Evolutionary conservation across 2,888 invertebrate genomes (phyloP).

Genomic region (Cataglyphis albicans): DNA sequence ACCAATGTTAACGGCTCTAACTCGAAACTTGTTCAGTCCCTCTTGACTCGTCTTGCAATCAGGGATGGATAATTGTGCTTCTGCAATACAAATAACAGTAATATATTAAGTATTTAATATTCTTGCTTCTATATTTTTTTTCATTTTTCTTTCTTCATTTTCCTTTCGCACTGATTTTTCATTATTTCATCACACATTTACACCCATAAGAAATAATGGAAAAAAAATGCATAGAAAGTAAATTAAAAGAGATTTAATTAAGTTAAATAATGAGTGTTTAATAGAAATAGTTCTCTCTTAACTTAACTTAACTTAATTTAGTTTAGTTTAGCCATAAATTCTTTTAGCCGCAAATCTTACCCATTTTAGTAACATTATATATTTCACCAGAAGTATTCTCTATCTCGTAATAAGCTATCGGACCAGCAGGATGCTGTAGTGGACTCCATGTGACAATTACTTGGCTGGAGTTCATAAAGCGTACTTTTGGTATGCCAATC

Average conservation of each 20-base stretch:
- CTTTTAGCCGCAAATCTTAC: slow-evolving; percentile 64
- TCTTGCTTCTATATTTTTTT: not conserved
- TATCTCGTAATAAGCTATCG: slow-evolving; percentile 74
- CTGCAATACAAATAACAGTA: slow-evolving; percentile 66
- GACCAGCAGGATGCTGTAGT: slow-evolving; percentile 86
- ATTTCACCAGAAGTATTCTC: slow-evolving; percentile 86
- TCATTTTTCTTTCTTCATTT: too few relatives aligned
- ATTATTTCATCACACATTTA: not conserved
- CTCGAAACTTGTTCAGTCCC: slow-evolving; percentile 80
- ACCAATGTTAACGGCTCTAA: slow-evolving; percentile 85
- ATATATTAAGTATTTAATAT: not conserved
- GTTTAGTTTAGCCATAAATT: not conserved
- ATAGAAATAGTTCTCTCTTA: slow-evolving; percentile 14
- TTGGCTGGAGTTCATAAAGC: slow-evolving; percentile 86
- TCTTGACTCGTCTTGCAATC: slow-evolving; percentile 83
- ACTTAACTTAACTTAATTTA: not conserved
- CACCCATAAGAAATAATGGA: not conserved
- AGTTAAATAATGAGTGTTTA: not conserved
- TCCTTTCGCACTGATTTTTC: not conserved
- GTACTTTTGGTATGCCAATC: slow-evolving; percentile 84
- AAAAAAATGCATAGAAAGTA: not conserved
- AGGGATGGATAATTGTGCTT: slow-evolving; percentile 81
- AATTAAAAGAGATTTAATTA: not conserved
- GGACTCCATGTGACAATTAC: slow-evolving; percentile 86
- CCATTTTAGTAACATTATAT: slow-evolving; percentile 78